These are phyloP conservation scores for Esox niger DNA, from an alignment of 2,113 vertebrate species.

Conservation along the genomic window DNA sequence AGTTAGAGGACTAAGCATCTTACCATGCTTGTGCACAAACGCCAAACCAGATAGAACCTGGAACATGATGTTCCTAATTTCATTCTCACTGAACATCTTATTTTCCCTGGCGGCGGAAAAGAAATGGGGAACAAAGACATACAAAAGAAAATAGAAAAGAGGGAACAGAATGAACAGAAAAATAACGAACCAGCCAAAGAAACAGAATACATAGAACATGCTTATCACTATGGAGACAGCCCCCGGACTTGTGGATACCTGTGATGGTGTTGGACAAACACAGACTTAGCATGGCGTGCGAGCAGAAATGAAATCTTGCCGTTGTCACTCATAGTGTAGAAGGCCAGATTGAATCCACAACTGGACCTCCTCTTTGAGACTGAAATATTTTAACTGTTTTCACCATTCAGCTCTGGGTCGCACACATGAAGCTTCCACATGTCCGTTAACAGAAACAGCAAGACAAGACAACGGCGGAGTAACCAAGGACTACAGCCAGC, in stretches of 20 bases:
- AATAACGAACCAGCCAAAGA: conserved; percentile 2
- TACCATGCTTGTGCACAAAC: conserved; percentile 77
- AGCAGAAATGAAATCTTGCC: neutral
- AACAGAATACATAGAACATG: neutral
- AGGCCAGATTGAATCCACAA: neutral
- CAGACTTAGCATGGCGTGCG: neutral
- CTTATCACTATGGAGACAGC: conserved; percentile 16
- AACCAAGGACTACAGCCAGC: neutral
- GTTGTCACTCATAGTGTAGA: neutral
- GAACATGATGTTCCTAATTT: conserved; percentile 78
- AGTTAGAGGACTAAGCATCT: conserved; percentile 39
- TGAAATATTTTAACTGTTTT: neutral
- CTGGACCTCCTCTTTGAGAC: neutral
- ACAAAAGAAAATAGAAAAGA: conserved; percentile 31
- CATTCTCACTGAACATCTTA: conserved; percentile 77
- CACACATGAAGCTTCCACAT: conserved; percentile 33
- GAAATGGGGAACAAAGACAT: conserved; percentile 24
- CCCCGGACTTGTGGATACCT: conserved; percentile 45
- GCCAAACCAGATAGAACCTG: conserved; percentile 70
- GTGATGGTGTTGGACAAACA: neutral
- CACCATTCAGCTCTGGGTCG: neutral
- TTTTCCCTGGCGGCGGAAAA: conserved; percentile 61
- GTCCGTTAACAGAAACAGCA: conserved; percentile 28
- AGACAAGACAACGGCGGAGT: conserved; percentile 5
- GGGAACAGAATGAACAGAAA: conserved; percentile 20